Evolutionary conservation across 2,113 vertebrate genomes (phyloP), one percentile per base, ranked within the genome.

Genomic region (Clarias magur): DNA sequence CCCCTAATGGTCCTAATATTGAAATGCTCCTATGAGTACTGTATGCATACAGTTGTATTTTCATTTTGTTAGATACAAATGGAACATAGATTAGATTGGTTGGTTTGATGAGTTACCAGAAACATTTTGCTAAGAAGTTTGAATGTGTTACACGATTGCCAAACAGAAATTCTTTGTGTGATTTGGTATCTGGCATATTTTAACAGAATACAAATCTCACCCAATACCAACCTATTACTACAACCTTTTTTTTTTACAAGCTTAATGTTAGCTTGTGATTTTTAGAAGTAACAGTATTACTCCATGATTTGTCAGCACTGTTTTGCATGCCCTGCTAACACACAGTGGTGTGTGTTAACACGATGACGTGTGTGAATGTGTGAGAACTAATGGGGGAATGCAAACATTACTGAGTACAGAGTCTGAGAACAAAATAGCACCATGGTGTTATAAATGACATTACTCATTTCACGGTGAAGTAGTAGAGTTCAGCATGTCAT

Each of bases 361-460:
- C 0, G 48, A 48, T 48, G 48, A 48, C 48, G 54, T 53, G 42
- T 25, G 42, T 48, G 7, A 48, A 65, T 11, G 54, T 59, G 59
- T 78, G 72, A 70, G 82, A 75, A 10, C 81, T 67, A 83, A 83
- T 67, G 38, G 23, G 60, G 60, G 19, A 48, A 65, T 60, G 25
- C 80, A 83, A 81, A 56, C 81, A 65, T 30, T 60, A 65, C 53
- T 38, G 62, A 76, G 7, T 42, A 53, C 56, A 53, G 72, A 59
- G 76, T 67, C 63, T 65, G 76, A 48, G 42, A 87, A 48, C 68
- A 75, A 72, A 82, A 53, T 67, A 48, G n/a, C 80, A 56, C 80
- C 15, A 15, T 59, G 62, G 54, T 87, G 30, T 79, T 83, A 13
- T 78, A 72, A 87, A 83, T 34, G 57, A 67, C 48, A 87, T 67